Evolutionary conservation across 2,888 invertebrate genomes (phyloP), one percentile per base, ranked within the genome.

Genomic region (Ophion obscuratus): DNA sequence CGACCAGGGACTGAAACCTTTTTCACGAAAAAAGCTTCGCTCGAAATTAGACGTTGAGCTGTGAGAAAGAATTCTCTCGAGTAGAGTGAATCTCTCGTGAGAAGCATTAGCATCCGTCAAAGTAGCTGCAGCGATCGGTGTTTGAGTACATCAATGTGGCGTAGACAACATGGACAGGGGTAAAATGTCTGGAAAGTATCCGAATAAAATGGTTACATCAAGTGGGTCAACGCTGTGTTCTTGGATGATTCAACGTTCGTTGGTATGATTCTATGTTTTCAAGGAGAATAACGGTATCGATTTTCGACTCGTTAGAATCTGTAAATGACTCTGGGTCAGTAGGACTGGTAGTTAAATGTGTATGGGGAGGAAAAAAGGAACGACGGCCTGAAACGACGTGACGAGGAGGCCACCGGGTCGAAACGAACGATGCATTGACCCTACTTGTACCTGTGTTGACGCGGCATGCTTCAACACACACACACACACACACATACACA

Each of bases 351-450:
- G 14, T 31, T 74, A 44, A 47, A 78, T 44, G 14, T 31, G 57
- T 53, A 81, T 73, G 20, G 20, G n/a, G 73, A 31, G 10, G 20
- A 5, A 67, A 62, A 62, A 76, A 83, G 79, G 36, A 61, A 76
- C 64, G 82, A 47, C 47, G 61, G 31, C 17, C 68, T 36, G 47
- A 61, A 80, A 73, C 47, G 67, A 68, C 83, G 86, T 86, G 80
- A 83, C 71, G 77, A 67, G 76, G 77, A 81, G 86, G 86, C 83
- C 81, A 86, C 86, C 73, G 68, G 86, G 86, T 86, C 86, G 76
- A 67, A 81, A 53, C 74, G 83, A 77, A 67, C 73, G 83, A 86
- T 83, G 77, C 86, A 86, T 86, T 86, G 83, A 86, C 86, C 86
- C 86, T 77, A 83, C 62, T 53, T 47, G 64, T 74, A 75, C 64